Evolutionary conservation across 2,113 vertebrate species (phyloP).

Genomic region (Phaetusa simplex): DNA sequence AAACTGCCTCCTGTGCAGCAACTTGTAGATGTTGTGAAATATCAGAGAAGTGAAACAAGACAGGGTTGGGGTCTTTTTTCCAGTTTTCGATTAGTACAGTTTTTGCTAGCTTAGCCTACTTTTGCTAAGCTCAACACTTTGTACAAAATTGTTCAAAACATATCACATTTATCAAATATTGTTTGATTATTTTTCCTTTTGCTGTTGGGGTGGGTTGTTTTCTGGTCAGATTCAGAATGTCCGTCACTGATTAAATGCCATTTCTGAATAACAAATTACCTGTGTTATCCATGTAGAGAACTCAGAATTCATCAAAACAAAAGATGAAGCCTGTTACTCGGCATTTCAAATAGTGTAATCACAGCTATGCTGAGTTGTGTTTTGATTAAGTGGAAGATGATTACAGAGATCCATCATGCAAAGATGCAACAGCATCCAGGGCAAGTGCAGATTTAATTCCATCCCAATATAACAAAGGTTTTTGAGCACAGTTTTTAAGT

Average conservation of each 20-base stretch:
- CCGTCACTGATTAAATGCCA: conserved; percentile 23
- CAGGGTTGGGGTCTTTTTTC: background rate
- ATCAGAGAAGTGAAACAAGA: background rate
- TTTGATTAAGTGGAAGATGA: conserved; percentile 47
- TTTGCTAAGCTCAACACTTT: background rate
- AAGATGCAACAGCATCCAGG: background rate
- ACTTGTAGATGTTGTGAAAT: background rate
- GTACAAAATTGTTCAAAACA: background rate
- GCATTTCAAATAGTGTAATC: conserved; percentile 43
- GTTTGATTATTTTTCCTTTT: background rate
- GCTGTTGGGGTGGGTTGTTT: background rate
- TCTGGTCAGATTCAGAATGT: background rate
- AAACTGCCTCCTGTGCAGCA: background rate
- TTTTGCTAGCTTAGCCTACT: background rate
- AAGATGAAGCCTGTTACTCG: background rate
- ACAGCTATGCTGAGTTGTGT: conserved; percentile 2
- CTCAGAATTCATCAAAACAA: conserved; percentile 26
- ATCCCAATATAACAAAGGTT: background rate
- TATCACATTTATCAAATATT: background rate
- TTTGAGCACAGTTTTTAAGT: background rate
- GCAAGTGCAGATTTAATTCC: background rate
- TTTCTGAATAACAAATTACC: conserved; percentile 27
- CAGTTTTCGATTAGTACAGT: background rate
- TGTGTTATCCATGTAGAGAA: background rate
- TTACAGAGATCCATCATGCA: background rate